Conservation (phyloP, 1,140 invertebrate genomes). For the Lepidurus couesii region DNA sequence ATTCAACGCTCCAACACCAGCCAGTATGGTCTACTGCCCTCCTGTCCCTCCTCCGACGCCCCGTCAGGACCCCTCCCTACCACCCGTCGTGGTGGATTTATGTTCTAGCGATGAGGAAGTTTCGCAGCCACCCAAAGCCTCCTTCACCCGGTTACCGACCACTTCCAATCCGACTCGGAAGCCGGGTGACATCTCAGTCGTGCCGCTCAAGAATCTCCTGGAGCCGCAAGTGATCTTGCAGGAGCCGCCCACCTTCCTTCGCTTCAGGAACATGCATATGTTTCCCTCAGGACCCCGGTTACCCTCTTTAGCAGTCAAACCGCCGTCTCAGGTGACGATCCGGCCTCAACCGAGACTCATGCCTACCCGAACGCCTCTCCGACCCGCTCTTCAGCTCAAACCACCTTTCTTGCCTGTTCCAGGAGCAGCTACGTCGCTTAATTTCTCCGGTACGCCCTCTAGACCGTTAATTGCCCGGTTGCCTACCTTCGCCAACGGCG, state of each 20-base stretch:
- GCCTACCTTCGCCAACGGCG: background rate
- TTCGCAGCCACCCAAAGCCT: background rate
- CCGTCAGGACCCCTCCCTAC: background rate
- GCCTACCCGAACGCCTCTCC: background rate
- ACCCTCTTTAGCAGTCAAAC: background rate
- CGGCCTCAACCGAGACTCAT: background rate
- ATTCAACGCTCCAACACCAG: background rate
- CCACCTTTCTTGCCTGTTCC: background rate
- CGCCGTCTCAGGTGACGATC: background rate
- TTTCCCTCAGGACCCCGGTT: background rate
- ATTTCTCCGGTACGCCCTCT: background rate
- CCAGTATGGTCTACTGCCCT: background rate
- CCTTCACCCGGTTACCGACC: background rate
- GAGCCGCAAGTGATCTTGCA: constrained; percentile 1
- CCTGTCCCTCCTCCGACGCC: background rate
- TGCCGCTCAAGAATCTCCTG: background rate
- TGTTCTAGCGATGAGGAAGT: background rate
- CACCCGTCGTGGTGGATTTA: background rate
- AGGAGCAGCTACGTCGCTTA: background rate
- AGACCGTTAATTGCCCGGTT: background rate
- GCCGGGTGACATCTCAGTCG: background rate
- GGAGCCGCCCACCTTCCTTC: background rate
- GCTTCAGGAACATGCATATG: background rate
- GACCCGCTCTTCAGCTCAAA: background rate
- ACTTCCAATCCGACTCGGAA: background rate